These are phyloP conservation scores for Nephila pilipes DNA, from an alignment of 1,140 invertebrate species.

Conservation along the genomic window DNA sequence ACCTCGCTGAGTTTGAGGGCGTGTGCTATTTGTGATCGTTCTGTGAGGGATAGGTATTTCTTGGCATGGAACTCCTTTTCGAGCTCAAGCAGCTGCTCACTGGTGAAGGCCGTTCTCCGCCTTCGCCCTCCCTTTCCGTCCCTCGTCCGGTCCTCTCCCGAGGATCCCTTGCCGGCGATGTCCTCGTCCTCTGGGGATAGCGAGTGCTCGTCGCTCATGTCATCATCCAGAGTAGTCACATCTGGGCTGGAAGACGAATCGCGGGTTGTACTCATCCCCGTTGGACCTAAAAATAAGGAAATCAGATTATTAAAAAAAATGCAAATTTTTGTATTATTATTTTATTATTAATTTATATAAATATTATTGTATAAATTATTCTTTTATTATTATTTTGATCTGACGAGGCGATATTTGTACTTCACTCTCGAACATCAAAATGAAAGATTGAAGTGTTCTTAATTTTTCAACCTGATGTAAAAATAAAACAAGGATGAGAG, in stretches of 20 bases:
- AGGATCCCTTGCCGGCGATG: background rate
- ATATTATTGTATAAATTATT: too few species aligned
- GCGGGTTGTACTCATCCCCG: conserved; percentile 50
- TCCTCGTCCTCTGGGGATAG: background rate
- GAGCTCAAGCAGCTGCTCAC: conserved; percentile 95
- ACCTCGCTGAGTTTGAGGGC: conserved; percentile 93
- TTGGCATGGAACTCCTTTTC: conserved; percentile 98
- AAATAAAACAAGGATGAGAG: too few species aligned
- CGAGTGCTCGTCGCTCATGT: conserved; percentile 47
- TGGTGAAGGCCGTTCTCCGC: conserved; percentile 96
- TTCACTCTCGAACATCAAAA: too few species aligned
- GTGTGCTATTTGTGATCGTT: conserved; percentile 96
- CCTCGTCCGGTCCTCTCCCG: background rate
- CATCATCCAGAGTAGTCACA: conserved; percentile 70
- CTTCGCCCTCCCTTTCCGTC: conserved; percentile 82
- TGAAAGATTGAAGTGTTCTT: too few species aligned
- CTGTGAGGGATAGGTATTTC: conserved; percentile 97
- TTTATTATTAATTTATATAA: too few species aligned
- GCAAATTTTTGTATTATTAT: too few species aligned
- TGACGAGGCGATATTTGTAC: too few species aligned
- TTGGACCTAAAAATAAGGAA: conserved; percentile 37
- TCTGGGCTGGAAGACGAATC: conserved; percentile 70
- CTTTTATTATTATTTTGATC: too few species aligned
- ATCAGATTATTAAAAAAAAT: background rate
- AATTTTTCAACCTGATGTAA: too few species aligned